Evolutionary conservation across 2,797 vertebrate genomes (phyloP), one percentile per base, ranked within the genome.

Genomic region (Enteromius mattozi): DNA sequence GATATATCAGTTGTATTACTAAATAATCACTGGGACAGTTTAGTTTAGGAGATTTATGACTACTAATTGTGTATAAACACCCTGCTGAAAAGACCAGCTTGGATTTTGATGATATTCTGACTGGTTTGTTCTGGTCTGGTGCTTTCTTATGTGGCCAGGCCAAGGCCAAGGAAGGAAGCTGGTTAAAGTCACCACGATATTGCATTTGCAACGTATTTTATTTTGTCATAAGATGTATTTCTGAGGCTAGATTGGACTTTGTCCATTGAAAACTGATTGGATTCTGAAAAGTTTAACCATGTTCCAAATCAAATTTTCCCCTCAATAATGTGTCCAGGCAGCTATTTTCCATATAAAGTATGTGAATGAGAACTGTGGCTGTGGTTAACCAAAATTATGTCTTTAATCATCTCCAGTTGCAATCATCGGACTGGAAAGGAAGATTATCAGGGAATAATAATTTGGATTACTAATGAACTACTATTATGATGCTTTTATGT

Each of bases 71-170:
- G 14, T 19, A 61, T 65, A 47, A 47, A 24, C 8, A 37, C 68
- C 70, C 59, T 75, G 8, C 70, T 65, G 70, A 82, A 75, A 82
- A 82, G 80, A 74, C 8, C 7, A 51, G 30, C 6, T 49, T 75
- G 27, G 35, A 59, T 21, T 30, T 61, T 30, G 7, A 33, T 71
- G 1, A 74, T 74, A 47, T 51, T 75, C 47, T 74, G 3, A 24
- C 49, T 81, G 63, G 27, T 51, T 35, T 68, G 63, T 51, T 33
- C 49, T 76, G 51, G 33, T 77, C 12, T 59, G 21, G 54, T 42
- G 54, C 35, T 77, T 77, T 40, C 14, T 14, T 30, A 4, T 77
- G 1, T 47, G 40, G 40, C 40, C 40, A 42, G 40, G 40, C 35
- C 21, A 24, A 59, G 33, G 33, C 33, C 33, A 33, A 33, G 33